phyloP scores from a whole-genome alignment of 1,140 invertebrate species.

The Hylyphantes graminicola region DNA sequence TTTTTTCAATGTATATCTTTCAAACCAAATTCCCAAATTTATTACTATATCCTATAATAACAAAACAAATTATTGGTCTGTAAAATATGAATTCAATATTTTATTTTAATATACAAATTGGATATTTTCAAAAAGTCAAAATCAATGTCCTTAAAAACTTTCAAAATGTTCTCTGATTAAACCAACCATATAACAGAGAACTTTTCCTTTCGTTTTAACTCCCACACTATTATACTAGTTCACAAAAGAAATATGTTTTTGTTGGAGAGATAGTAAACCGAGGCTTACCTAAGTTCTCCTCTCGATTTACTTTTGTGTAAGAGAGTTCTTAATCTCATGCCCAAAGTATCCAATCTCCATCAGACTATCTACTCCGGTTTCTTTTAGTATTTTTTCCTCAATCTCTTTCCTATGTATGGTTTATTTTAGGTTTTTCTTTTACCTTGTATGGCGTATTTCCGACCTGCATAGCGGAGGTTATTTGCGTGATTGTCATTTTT shows the following conservation, averaged over 20 bases:
- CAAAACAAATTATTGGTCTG: no score
- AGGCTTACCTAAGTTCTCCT: constrained; percentile 24
- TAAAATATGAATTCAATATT: no score
- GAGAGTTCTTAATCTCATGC: constrained; percentile 37
- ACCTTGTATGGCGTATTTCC: background rate
- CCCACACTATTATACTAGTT: constrained; percentile 12
- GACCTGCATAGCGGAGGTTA: background rate
- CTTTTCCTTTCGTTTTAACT: background rate
- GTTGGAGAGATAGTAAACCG: background rate
- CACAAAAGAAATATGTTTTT: constrained; percentile 39
- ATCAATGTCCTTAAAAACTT: background rate
- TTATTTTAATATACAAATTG: no score
- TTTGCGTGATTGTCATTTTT: background rate
- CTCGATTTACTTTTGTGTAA: constrained; percentile 46
- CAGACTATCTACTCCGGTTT: constrained; percentile 26
- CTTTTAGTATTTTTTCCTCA: constrained; percentile 22
- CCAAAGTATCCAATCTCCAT: constrained; percentile 36
- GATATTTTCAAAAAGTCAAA: background rate
- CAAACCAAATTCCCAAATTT: no score
- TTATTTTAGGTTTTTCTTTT: no score
- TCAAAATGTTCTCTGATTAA: background rate
- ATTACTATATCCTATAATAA: no score
- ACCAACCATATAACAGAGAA: background rate
- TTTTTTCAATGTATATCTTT: no score
- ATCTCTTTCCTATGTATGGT: background rate